These are phyloP conservation scores for Brachionus asplanchnoidis DNA, from an alignment of 1,140 invertebrate species.

Conservation along the genomic window DNA sequence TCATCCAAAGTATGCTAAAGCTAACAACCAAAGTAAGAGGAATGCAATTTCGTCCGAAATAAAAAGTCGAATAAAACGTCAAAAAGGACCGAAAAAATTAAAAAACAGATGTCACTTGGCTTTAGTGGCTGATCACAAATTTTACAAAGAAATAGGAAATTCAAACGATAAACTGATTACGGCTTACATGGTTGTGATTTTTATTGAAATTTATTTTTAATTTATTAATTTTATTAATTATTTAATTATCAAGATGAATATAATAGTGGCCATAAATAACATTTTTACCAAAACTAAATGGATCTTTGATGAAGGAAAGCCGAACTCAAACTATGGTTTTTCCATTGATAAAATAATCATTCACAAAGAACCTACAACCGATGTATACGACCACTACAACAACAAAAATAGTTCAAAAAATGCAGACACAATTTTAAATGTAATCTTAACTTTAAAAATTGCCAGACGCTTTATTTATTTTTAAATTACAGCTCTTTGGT, in stretches of 20 bases:
- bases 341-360: conserved; percentile 33
- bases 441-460: neutral
- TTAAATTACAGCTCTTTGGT: conserved; percentile 48
- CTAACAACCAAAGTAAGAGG: neutral
- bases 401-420: neutral
- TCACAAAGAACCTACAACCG: neutral
- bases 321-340: neutral
- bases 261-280: neutral
- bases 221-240: neutral
- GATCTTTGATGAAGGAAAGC: neutral
- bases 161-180: neutral
- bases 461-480: neutral
- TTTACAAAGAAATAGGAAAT: conserved; percentile 38
- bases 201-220: neutral
- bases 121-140: conserved; percentile 20
- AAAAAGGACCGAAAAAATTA: neutral
- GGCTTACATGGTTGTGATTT: neutral
- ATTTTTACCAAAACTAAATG: conserved; percentile 12
- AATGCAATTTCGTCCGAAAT: neutral
- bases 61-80: neutral
- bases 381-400: conserved; percentile 2
- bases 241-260: conserved; percentile 7
- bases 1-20: conserved; percentile 13
- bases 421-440: neutral
- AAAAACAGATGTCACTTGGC: conserved; percentile 29